Conservation (phyloP, 2,797 vertebrate species). For the Enteromius mattozi region DNA sequence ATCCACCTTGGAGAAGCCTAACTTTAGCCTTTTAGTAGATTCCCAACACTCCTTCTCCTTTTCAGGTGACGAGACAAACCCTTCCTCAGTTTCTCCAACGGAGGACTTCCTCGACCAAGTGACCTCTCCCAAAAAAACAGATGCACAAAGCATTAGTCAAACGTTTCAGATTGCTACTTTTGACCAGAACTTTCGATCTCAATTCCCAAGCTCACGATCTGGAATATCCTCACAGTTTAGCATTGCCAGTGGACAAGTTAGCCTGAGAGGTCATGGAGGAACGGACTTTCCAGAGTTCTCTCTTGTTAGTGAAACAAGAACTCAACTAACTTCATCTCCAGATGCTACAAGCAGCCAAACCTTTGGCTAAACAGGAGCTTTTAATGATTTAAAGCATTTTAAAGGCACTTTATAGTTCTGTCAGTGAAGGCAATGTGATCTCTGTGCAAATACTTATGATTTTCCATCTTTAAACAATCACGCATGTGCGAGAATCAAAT, state of each 20-base stretch:
- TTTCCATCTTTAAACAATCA: conserved; percentile 55
- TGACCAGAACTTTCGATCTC: conserved; percentile 95
- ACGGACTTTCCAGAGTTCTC: conserved; percentile 97
- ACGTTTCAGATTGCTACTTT: conserved; percentile 96
- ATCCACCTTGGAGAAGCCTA: conserved; percentile 94
- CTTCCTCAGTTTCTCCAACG: conserved; percentile 89
- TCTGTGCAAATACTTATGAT: conserved; percentile 51
- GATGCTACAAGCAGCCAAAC: conserved; percentile 95
- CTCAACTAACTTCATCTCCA: conserved; percentile 95
- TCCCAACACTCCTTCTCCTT: conserved; percentile 97
- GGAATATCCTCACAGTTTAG: conserved; percentile 92
- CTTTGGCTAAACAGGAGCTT: conserved; percentile 85
- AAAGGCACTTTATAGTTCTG: conserved; percentile 93
- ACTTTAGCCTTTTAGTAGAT: conserved; percentile 95
- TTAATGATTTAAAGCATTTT: conserved; percentile 70
- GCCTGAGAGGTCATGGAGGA: conserved; percentile 89
- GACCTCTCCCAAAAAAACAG: conserved; percentile 95
- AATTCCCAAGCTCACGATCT: conserved; percentile 90
- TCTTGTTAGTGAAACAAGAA: conserved; percentile 94
- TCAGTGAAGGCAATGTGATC: conserved; percentile 71
- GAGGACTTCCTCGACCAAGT: conserved; percentile 98
- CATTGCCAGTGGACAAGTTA: conserved; percentile 95
- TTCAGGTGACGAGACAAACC: conserved; percentile 94
- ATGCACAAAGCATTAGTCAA: conserved; percentile 91
- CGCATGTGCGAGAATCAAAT: conserved; percentile 37